Percentiles rank a stretch among this genome's conserved stretches.
Evolutionary conservation across 2,888 invertebrate genomes (phyloP).

Genomic region (Mythimna impura): DNA sequence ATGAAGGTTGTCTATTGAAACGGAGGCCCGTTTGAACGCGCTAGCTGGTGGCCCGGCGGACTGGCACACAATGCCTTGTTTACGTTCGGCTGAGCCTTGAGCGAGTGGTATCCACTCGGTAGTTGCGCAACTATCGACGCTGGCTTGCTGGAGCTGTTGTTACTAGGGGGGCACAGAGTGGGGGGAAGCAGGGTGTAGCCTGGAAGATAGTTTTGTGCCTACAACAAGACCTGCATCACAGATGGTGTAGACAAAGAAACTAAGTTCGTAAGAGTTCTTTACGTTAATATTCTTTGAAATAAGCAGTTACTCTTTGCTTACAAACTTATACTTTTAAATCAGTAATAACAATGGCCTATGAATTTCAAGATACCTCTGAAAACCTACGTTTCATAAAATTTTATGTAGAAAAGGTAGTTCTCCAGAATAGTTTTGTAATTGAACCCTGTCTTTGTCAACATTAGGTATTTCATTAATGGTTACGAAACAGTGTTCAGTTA

Average conservation of each 20-base stretch:
- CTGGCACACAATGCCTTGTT: constrained; percentile 74
- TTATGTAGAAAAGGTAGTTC: neutral
- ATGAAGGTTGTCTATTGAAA: constrained; percentile 48
- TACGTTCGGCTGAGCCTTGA: constrained; percentile 78
- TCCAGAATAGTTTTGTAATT: neutral
- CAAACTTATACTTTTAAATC: neutral
- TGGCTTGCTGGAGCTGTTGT: constrained; percentile 77
- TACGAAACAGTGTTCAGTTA: neutral
- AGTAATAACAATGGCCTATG: neutral
- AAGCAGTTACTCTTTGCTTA: too few species aligned
- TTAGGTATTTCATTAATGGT: neutral
- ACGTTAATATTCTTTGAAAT: too few species aligned
- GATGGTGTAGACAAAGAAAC: neutral
- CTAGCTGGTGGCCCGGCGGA: constrained; percentile 35
- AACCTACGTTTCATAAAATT: neutral
- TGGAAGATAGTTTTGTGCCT: constrained; percentile 32
- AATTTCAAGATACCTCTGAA: neutral
- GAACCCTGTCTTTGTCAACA: neutral
- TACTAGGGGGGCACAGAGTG: constrained; percentile 79
- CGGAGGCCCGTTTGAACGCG: constrained; percentile 40
- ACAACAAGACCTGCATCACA: neutral
- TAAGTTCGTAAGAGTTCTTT: too few species aligned
- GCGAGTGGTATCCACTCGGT: constrained; percentile 77
- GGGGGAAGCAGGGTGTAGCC: neutral
- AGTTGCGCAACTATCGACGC: constrained; percentile 80